These are phyloP conservation scores for Melanaphis sacchari DNA, from an alignment of 1,140 invertebrate species.

Conservation along the genomic window DNA sequence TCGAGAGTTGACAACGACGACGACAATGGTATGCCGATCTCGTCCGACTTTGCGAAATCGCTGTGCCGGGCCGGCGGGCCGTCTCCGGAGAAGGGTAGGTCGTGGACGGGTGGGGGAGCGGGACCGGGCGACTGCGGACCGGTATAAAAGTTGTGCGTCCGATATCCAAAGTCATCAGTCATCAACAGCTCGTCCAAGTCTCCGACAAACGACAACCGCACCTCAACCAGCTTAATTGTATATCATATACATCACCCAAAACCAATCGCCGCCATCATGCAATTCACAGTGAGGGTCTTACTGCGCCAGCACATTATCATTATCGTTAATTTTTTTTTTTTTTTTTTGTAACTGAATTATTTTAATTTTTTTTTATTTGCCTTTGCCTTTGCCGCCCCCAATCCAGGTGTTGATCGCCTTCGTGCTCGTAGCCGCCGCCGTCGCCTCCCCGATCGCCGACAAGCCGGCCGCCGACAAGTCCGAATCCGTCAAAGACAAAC, in stretches of 20 bases:
- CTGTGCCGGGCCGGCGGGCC: not conserved
- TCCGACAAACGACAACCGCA: not conserved
- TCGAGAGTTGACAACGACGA: not conserved
- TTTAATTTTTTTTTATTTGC: not conserved
- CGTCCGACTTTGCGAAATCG: conserved; percentile 40
- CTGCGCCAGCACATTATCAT: not conserved
- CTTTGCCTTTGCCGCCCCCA: not conserved
- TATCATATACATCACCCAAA: not conserved
- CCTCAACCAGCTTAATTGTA: not conserved
- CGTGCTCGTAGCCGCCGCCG: conserved; percentile 46
- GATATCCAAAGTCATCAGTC: conserved; percentile 30
- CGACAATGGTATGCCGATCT: not conserved
- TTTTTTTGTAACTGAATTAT: not conserved
- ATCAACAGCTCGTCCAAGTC: not conserved
- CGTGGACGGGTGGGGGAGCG: not conserved
- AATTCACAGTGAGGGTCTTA: conserved; percentile 28
- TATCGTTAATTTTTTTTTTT: too few relatives aligned
- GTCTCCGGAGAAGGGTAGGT: not conserved
- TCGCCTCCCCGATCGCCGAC: conserved; percentile 15
- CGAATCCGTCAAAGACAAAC: conserved; percentile 43
- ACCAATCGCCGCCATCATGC: conserved; percentile 14
- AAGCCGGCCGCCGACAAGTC: conserved; percentile 25
- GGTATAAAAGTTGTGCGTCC: conserved; percentile 41
- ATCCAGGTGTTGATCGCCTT: conserved; percentile 50
- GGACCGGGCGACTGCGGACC: not conserved